Percentiles rank a stretch among this genome's conserved stretches.
Evolutionary conservation across 2,888 invertebrate species (phyloP).

Genomic region (Agriopis leucophaearia): DNA sequence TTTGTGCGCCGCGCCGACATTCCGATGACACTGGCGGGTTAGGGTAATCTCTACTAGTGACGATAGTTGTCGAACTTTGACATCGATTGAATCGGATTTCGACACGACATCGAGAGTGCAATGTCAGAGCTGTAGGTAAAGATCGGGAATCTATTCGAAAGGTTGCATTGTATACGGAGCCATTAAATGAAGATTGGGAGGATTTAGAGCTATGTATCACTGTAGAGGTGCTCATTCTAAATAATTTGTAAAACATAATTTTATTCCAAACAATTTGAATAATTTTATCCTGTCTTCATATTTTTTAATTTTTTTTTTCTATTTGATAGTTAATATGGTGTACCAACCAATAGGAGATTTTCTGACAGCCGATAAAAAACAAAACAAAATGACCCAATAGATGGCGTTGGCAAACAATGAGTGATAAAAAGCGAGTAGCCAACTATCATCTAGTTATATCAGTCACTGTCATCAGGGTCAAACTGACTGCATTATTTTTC

Average conservation of each 20-base stretch:
- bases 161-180: constrained; percentile 7
- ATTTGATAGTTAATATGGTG: too few relatives aligned
- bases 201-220: background rate
- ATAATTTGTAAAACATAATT: background rate
- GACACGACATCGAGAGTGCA: constrained; percentile 25
- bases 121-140: constrained; percentile 18
- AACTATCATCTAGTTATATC: too few relatives aligned
- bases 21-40: constrained; percentile 36
- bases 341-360: too few relatives aligned
- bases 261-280: too few relatives aligned
- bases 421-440: too few relatives aligned
- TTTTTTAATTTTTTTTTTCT: too few relatives aligned
- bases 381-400: too few relatives aligned
- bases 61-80: constrained; percentile 57
- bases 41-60: constrained; percentile 35
- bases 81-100: constrained; percentile 52
- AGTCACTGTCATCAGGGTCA: too few relatives aligned
- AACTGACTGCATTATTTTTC: too few relatives aligned
- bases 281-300: too few relatives aligned
- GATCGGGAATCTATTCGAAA: constrained; percentile 8
- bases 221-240: background rate
- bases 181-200: background rate
- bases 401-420: too few relatives aligned
- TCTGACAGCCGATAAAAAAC: too few relatives aligned
- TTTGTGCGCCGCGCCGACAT: constrained; percentile 43